These are phyloP conservation scores for Perca flavescens DNA, from an alignment of 2,113 vertebrate genomes.

Conservation along the genomic window DNA sequence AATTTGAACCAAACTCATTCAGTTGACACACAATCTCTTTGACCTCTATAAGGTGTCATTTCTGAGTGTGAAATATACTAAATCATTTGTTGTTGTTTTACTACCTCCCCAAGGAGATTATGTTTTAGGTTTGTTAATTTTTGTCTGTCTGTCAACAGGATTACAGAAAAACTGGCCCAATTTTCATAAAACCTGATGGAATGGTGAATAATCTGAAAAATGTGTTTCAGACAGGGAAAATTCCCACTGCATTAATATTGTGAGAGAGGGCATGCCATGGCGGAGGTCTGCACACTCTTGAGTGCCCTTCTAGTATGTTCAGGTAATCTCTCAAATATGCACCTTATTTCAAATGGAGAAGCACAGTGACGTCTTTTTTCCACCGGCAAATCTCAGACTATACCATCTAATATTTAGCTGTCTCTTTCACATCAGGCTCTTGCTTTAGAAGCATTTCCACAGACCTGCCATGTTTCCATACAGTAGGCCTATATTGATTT, in stretches of 20 bases:
- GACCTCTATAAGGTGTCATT: neutral
- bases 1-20: neutral
- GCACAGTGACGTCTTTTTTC: neutral
- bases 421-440: neutral
- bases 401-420: slow-evolving; percentile 4
- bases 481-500: slow-evolving; percentile 20
- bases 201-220: no score
- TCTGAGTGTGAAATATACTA: neutral
- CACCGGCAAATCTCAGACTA: neutral
- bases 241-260: no score
- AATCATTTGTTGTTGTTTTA: neutral
- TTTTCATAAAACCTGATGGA: no score
- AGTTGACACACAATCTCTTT: neutral
- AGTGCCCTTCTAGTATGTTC: neutral
- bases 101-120: no score
- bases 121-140: no score
- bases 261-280: no score
- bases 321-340: neutral
- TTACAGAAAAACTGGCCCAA: no score
- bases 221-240: no score
- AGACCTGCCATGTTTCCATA: slow-evolving; percentile 27
- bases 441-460: slow-evolving; percentile 19
- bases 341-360: neutral
- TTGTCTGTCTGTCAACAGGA: no score
- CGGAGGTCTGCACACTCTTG: no score